Percentiles rank a stretch among this genome's conserved stretches.
Evolutionary conservation across 2,797 vertebrate genomes (phyloP).

Genomic region (Loriculus beryllinus): DNA sequence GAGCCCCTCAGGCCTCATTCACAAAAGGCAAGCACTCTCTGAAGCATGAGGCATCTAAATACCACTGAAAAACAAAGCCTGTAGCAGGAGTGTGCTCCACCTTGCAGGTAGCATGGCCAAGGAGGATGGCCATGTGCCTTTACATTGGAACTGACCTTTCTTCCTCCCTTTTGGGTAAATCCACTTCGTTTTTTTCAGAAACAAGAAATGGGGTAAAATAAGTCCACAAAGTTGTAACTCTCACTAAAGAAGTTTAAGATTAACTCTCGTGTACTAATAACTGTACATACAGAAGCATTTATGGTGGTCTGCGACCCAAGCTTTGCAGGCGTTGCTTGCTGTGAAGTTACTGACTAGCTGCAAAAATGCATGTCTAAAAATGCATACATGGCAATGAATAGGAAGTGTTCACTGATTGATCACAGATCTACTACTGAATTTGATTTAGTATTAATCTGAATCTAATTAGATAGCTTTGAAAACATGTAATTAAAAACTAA

Average conservation of each 20-base stretch:
- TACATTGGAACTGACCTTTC: not conserved
- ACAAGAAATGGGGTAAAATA: not conserved
- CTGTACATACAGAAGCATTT: not conserved
- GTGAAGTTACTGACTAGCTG: not conserved
- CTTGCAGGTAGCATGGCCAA: not conserved
- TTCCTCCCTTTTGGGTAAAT: not conserved
- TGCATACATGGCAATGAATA: not conserved
- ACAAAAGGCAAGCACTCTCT: not conserved
- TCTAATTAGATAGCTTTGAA: not conserved
- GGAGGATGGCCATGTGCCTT: not conserved
- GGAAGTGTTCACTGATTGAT: not conserved
- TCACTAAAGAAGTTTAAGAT: not conserved
- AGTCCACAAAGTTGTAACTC: not conserved
- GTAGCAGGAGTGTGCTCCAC: not conserved
- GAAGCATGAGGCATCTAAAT: not conserved
- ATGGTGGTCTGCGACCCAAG: accelerated
- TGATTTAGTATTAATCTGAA: not conserved
- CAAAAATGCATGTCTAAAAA: not conserved
- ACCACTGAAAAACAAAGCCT: not conserved
- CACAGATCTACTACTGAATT: not conserved
- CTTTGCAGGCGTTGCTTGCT: not conserved
- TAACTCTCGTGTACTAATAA: not conserved
- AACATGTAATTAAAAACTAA: not conserved
- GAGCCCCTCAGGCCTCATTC: not conserved
- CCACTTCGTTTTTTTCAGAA: not conserved